Conservation (phyloP, 2,888 invertebrate species). For the Diplolepis rosae region DNA sequence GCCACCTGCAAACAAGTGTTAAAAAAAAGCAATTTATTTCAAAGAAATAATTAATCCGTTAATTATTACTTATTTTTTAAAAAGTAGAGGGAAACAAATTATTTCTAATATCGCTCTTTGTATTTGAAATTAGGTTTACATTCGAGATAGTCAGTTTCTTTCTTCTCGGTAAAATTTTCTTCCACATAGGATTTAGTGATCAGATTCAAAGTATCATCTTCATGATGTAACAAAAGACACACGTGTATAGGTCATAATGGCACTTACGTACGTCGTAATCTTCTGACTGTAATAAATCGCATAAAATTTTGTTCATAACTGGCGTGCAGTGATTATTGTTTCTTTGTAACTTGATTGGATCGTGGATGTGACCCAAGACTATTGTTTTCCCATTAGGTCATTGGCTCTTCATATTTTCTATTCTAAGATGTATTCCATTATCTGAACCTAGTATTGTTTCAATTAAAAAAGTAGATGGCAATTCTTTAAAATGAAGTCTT, state of each 20-base stretch:
- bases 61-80: no score
- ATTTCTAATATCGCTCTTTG: no score
- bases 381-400: conserved; percentile 12
- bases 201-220: conserved; percentile 13
- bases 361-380: neutral
- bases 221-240: conserved; percentile 5
- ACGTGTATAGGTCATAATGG: conserved; percentile 17
- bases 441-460: neutral
- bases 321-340: conserved; percentile 3
- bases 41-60: no score
- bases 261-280: neutral
- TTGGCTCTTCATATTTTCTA: conserved; percentile 7
- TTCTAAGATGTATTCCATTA: neutral
- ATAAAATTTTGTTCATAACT: neutral
- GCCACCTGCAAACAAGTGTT: no score
- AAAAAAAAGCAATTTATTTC: no score
- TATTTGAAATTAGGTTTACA: neutral
- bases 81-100: no score
- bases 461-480: no score
- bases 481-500: no score
- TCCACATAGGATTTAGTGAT: neutral
- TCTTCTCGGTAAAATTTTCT: neutral
- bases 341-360: neutral
- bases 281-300: conserved; percentile 17
- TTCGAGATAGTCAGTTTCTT: neutral